Percentiles rank a stretch among this genome's conserved stretches.
These are phyloP conservation scores for Amphiprion percula DNA, from an alignment of 2,113 vertebrate genomes.

Conservation along the genomic window DNA sequence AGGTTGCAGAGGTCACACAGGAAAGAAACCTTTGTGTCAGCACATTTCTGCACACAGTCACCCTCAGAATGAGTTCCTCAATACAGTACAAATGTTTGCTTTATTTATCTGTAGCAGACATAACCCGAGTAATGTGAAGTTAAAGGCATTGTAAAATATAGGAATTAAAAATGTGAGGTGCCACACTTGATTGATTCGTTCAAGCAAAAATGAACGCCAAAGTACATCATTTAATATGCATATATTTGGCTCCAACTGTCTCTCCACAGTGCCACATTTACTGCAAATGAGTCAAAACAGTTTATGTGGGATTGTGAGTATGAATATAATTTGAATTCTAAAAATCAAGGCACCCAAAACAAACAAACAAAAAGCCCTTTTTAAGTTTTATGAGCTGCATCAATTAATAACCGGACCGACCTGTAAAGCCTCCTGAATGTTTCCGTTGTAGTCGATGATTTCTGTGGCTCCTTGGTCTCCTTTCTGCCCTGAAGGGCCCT, in stretches of 20 bases:
- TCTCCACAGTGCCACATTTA: too few species aligned
- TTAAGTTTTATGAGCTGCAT: neutral
- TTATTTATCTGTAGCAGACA: neutral
- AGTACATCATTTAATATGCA: too few species aligned
- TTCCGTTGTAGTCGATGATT: slow-evolving; percentile 98
- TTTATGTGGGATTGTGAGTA: neutral
- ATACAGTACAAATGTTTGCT: neutral
- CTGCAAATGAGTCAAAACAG: too few species aligned
- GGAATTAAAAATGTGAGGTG: too few species aligned
- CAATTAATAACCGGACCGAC: slow-evolving; percentile 76
- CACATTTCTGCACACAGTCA: slow-evolving; percentile 36
- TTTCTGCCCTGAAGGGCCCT: slow-evolving; percentile 98
- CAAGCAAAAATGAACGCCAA: too few species aligned
- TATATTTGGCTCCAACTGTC: too few species aligned
- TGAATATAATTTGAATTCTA: neutral
- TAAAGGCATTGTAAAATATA: neutral
- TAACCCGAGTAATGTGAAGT: neutral
- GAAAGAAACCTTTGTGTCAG: slow-evolving; percentile 61
- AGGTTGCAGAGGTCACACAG: slow-evolving; percentile 76
- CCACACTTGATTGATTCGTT: too few species aligned
- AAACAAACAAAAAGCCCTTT: neutral
- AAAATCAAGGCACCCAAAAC: fast-evolving
- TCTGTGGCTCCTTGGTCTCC: slow-evolving; percentile 96
- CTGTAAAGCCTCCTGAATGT: slow-evolving; percentile 98
- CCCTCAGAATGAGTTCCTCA: too few species aligned